Conservation (phyloP, 2,797 vertebrate genomes). For the Menidia menidia region DNA sequence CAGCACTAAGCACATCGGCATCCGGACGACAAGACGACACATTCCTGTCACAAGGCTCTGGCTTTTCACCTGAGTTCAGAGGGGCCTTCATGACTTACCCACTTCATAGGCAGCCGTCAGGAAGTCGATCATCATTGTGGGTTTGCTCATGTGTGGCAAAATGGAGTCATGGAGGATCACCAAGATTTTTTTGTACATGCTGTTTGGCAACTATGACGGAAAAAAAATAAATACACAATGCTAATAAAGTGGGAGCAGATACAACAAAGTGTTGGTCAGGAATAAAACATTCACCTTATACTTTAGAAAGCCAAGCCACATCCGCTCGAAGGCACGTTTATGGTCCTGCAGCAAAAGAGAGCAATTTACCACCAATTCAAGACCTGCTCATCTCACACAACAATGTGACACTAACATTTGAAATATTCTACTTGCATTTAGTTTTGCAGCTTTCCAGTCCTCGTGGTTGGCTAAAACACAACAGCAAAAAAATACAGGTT, state of each 20-base stretch:
- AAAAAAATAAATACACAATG: neutral
- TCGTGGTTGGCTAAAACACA: constrained; percentile 79
- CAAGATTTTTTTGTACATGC: constrained; percentile 93
- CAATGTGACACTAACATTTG: neutral
- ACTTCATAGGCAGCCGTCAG: constrained; percentile 91
- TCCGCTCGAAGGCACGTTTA: constrained; percentile 87
- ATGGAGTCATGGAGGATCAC: constrained; percentile 92
- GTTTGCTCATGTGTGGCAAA: constrained; percentile 92
- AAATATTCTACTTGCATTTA: constrained; percentile 82
- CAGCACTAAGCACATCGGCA: neutral
- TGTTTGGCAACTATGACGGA: constrained; percentile 85
- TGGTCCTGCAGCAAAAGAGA: constrained; percentile 86
- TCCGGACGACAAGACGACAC: neutral
- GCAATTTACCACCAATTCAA: neutral
- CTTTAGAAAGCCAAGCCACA: constrained; percentile 95
- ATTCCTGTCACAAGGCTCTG: neutral
- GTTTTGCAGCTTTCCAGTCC: constrained; percentile 89
- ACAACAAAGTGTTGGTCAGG: neutral
- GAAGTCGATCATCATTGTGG: constrained; percentile 95
- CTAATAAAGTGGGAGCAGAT: neutral
- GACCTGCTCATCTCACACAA: neutral
- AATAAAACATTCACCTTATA: constrained; percentile 83
- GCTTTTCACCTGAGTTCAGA: neutral
- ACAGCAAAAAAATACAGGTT: no score
- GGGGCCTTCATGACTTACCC: constrained; percentile 79